phyloP scores from a whole-genome alignment of 1,140 invertebrate species.

The Nautilus pompilius region DNA sequence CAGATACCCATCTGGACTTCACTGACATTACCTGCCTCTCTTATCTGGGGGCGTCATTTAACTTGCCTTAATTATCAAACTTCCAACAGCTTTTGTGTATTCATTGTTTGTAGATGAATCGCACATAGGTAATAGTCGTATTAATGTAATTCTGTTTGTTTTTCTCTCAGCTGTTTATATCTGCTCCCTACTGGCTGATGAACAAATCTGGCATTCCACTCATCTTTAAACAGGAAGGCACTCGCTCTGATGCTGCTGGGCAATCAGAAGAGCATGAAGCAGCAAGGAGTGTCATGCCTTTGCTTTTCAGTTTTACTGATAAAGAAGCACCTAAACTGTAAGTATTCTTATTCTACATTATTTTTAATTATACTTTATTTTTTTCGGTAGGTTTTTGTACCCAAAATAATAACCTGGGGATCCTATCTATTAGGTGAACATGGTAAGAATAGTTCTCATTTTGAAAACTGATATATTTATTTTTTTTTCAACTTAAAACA shows the following conservation, averaged over 20 bases:
- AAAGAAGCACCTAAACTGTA: constrained; percentile 65
- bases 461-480: too few relatives aligned
- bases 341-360: constrained; percentile 11
- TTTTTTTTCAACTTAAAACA: too few relatives aligned
- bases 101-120: too few relatives aligned
- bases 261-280: constrained; percentile 93
- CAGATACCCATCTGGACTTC: background rate
- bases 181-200: constrained; percentile 90
- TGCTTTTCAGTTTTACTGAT: constrained; percentile 91
- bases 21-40: background rate
- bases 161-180: constrained; percentile 69
- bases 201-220: constrained; percentile 92
- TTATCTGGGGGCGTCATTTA: too few relatives aligned
- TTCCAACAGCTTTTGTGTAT: too few relatives aligned
- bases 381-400: too few relatives aligned
- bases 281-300: constrained; percentile 85
- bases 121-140: too few relatives aligned
- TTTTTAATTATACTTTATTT: background rate
- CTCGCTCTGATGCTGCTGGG: constrained; percentile 73
- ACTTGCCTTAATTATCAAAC: too few relatives aligned
- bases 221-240: constrained; percentile 89
- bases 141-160: constrained; percentile 6
- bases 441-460: too few relatives aligned
- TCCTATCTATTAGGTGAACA: too few relatives aligned
- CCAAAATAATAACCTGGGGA: too few relatives aligned